These are phyloP conservation scores for Hippopotamyrus pictus DNA, from an alignment of 2,797 vertebrate species.

Conservation along the genomic window DNA sequence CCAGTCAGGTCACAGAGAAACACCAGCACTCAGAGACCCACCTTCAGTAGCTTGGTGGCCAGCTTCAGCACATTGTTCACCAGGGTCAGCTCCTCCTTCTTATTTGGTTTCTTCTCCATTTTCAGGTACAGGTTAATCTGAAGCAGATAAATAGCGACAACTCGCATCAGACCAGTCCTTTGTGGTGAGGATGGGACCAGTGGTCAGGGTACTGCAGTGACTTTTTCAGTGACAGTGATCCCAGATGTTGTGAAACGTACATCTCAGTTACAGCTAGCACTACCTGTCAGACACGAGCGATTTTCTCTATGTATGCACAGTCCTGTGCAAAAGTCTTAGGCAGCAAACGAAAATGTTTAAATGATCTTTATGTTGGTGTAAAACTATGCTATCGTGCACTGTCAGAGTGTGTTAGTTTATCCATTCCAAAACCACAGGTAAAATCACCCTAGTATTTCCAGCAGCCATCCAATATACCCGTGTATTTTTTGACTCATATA, in stretches of 20 bases:
- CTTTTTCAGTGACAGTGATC: background rate
- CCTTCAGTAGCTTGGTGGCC: constrained; percentile 95
- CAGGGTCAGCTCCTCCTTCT: constrained; percentile 94
- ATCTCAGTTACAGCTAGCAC: background rate
- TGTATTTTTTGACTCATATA: background rate
- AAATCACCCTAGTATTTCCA: background rate
- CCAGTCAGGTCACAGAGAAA: background rate
- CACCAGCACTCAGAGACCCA: constrained; percentile 36
- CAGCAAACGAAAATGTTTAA: background rate
- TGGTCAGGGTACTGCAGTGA: background rate
- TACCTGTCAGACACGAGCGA: background rate
- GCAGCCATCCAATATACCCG: background rate
- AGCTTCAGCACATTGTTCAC: constrained; percentile 98
- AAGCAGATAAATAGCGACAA: background rate
- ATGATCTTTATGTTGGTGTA: background rate
- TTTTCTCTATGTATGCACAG: background rate
- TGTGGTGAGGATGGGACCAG: background rate
- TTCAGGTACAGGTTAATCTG: constrained; percentile 98
- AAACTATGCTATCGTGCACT: background rate
- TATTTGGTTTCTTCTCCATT: constrained; percentile 99
- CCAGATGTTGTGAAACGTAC: background rate
- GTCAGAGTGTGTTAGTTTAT: background rate
- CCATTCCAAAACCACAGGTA: background rate
- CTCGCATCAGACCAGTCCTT: background rate
- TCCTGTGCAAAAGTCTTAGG: background rate